phyloP scores from a whole-genome alignment of 2,797 vertebrate species.

The Sebastes goodei region DNA sequence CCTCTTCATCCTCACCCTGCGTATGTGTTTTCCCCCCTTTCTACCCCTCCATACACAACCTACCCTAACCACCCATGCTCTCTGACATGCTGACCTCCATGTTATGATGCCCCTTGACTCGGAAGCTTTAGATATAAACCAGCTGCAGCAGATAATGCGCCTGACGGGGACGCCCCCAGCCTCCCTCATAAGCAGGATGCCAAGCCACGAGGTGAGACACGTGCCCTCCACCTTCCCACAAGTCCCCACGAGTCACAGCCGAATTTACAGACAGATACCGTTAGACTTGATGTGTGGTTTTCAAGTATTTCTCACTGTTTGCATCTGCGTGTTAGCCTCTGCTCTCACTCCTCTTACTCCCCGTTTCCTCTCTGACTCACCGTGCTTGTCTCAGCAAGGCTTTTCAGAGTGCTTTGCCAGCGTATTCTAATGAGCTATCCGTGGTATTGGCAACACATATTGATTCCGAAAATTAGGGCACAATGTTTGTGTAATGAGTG shows the following conservation, averaged over 20 bases:
- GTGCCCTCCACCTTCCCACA: neutral
- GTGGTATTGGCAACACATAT: neutral
- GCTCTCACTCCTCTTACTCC: constrained; percentile 29
- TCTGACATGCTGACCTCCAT: constrained; percentile 46
- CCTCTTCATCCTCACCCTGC: constrained; percentile 5
- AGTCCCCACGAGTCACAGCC: neutral
- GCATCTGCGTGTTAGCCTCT: constrained; percentile 29
- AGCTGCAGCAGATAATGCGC: constrained; percentile 99
- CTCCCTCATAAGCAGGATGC: constrained; percentile 99
- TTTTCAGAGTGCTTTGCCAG: constrained; percentile 51
- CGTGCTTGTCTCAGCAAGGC: constrained; percentile 53
- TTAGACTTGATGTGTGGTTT: constrained; percentile 7
- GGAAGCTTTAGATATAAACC: constrained; percentile 97
- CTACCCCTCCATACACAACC: neutral
- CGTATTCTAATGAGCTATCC: constrained; percentile 35
- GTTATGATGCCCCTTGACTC: constrained; percentile 92
- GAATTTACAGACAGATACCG: neutral
- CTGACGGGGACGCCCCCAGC: constrained; percentile 98
- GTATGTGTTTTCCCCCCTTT: neutral
- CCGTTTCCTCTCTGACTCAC: constrained; percentile 64
- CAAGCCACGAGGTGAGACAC: constrained; percentile 97
- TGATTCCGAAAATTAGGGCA: constrained; percentile 1
- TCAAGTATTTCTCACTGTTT: neutral
- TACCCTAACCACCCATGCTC: constrained; percentile 18
- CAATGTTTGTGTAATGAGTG: constrained; percentile 4